These are phyloP conservation scores for Chaetops frenatus DNA, from an alignment of 2,113 vertebrate species.

Conservation along the genomic window DNA sequence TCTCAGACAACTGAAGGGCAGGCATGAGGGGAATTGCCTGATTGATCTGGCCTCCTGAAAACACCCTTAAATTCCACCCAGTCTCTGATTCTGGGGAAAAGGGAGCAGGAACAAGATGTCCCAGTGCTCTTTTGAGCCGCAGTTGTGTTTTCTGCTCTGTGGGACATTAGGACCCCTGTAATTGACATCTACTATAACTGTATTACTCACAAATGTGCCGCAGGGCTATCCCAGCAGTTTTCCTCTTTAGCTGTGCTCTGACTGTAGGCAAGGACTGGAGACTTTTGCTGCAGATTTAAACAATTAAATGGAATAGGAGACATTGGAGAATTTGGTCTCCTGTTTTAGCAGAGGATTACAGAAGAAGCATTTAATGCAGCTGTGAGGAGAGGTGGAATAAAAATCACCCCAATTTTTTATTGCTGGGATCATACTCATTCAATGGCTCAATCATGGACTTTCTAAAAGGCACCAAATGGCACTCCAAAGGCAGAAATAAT, in stretches of 20 bases:
- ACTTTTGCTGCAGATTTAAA: neutral
- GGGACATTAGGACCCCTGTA: neutral
- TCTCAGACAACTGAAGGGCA: neutral
- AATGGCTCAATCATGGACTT: neutral
- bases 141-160: neutral
- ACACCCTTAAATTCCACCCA: neutral
- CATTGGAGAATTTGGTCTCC: neutral
- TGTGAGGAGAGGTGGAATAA: neutral
- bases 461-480: neutral
- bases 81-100: neutral
- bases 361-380: neutral
- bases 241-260: neutral
- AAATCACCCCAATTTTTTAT: neutral
- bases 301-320: neutral
- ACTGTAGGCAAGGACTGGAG: neutral
- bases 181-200: neutral
- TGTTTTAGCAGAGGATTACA: neutral
- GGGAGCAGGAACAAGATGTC: neutral
- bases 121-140: neutral
- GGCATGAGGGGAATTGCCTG: neutral
- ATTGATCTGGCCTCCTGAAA: neutral
- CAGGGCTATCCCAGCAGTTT: neutral
- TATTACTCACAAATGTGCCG: neutral
- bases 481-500: neutral
- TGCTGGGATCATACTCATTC: neutral